Conservation (phyloP, 35 echinoderm and acorn worm species). For the Lytechinus pictus region DNA sequence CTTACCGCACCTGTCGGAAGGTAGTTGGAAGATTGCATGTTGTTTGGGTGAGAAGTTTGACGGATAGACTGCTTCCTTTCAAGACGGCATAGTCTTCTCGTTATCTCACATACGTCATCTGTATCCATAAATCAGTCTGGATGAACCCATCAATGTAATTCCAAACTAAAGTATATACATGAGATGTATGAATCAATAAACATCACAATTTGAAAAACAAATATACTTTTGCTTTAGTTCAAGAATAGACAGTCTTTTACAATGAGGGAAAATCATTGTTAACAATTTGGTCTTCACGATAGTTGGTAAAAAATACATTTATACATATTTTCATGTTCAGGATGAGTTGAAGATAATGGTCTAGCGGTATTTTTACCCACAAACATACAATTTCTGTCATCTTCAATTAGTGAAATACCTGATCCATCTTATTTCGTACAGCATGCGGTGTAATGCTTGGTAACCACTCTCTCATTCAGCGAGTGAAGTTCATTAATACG, state of each 20-base stretch:
- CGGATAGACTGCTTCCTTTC: background rate
- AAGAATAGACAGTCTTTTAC: background rate
- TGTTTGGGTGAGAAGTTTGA: slow-evolving; percentile 18
- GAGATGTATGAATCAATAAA: slow-evolving; percentile 3
- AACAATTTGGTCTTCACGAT: background rate
- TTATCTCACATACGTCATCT: background rate
- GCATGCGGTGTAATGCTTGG: background rate
- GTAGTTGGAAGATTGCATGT: background rate
- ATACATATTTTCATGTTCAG: background rate
- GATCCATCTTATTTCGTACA: background rate
- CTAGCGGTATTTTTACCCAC: background rate
- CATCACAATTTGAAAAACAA: background rate
- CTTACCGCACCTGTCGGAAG: background rate
- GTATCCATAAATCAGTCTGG: slow-evolving; percentile 1
- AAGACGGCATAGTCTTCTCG: background rate
- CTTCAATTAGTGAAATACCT: background rate
- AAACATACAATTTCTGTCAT: background rate
- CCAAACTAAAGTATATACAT: background rate
- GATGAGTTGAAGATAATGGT: background rate
- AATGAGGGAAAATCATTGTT: background rate
- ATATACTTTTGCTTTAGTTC: background rate
- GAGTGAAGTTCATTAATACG: background rate
- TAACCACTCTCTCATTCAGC: background rate
- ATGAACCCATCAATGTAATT: background rate
- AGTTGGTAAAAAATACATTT: background rate